Evolutionary conservation across 2,888 invertebrate genomes (phyloP).

Genomic region (Ochropleura leucogaster): DNA sequence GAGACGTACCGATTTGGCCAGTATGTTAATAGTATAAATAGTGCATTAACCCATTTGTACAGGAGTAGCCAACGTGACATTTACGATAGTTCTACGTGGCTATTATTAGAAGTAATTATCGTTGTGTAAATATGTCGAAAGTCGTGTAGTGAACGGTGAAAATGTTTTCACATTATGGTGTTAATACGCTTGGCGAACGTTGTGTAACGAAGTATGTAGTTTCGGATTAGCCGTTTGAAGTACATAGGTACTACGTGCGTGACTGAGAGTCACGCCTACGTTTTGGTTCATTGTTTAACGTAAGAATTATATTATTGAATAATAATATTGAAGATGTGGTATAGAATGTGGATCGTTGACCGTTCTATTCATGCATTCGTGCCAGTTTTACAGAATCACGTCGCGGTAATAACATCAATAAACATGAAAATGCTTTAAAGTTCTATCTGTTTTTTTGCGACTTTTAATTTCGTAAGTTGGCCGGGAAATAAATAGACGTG

Average conservation of each 20-base stretch:
- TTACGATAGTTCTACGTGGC: constrained; percentile 36
- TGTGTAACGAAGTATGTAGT: constrained; percentile 31
- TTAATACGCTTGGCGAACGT: constrained; percentile 42
- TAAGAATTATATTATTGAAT: constrained; percentile 16
- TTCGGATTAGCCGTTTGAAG: constrained; percentile 31
- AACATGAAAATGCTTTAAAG: neutral
- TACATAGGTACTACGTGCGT: constrained; percentile 32
- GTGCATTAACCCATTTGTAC: constrained; percentile 52
- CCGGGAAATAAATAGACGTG: neutral
- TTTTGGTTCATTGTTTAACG: constrained; percentile 12
- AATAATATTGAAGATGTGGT: constrained; percentile 2
- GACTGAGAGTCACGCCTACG: constrained; percentile 47
- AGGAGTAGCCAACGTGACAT: constrained; percentile 44
- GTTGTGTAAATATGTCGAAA: constrained; percentile 44
- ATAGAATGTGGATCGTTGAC: constrained; percentile 32
- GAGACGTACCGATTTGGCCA: constrained; percentile 39
- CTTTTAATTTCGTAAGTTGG: neutral
- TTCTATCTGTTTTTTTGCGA: neutral
- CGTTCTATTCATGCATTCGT: constrained; percentile 5
- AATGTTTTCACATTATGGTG: constrained; percentile 58
- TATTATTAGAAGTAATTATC: constrained; percentile 55
- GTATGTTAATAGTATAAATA: constrained; percentile 45
- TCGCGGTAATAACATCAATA: neutral
- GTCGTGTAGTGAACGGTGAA: constrained; percentile 42
- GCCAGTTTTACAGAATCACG: constrained; percentile 4